Conservation (phyloP, 37 sponge, comb jelly and placozoan species). For the Diacarnus erythraeanus region DNA sequence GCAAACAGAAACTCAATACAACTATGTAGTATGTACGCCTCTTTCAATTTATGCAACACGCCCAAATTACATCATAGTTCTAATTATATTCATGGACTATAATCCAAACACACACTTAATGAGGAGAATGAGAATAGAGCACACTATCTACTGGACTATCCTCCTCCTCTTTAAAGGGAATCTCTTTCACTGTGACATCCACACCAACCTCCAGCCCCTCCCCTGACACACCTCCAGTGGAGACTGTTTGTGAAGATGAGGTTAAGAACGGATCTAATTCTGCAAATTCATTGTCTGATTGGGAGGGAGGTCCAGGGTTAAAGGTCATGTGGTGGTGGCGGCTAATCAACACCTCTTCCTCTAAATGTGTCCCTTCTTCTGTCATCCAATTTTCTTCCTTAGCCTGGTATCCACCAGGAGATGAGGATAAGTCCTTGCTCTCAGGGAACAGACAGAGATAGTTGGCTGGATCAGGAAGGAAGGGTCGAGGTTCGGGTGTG, state of each 20-base stretch:
- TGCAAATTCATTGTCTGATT: not conserved
- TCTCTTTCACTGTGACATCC: not conserved
- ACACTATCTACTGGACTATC: conserved; percentile 22
- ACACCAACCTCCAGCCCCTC: not conserved
- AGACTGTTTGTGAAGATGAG: not conserved
- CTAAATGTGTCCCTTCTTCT: not conserved
- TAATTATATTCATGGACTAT: too few species aligned
- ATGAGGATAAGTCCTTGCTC: not conserved
- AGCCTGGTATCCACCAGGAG: too few species aligned
- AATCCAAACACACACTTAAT: too few species aligned
- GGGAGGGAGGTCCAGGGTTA: not conserved
- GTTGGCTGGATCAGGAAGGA: not conserved
- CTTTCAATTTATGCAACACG: too few species aligned
- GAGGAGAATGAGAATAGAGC: not conserved
- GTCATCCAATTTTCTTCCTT: not conserved
- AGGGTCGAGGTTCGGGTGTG: too few species aligned
- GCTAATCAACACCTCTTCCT: not conserved
- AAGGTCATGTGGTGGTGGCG: not conserved
- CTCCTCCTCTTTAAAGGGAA: not conserved
- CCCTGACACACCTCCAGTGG: too few species aligned
- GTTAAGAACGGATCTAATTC: not conserved
- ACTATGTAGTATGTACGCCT: too few species aligned
- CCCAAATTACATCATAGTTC: too few species aligned
- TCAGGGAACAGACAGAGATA: not conserved
- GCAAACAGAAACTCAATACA: too few species aligned